These are phyloP conservation scores for Metridium senile DNA, from an alignment of 92 coral and sea anemone genomes.

Conservation along the genomic window DNA sequence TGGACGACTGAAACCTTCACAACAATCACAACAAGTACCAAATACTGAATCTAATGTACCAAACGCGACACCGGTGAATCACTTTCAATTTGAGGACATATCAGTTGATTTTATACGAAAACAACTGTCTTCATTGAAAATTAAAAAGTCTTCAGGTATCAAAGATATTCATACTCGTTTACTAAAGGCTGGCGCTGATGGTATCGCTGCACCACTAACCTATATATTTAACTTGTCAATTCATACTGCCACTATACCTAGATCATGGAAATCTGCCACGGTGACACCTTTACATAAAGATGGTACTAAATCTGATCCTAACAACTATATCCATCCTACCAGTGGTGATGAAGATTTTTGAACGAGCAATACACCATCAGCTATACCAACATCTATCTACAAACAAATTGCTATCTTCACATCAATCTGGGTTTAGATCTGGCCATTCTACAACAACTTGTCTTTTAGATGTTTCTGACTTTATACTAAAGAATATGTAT, in stretches of 20 bases:
- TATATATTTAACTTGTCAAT: constrained; percentile 49
- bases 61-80: no score
- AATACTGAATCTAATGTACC: neutral
- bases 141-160: constrained; percentile 53
- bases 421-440: constrained; percentile 57
- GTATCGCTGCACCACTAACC: constrained; percentile 47
- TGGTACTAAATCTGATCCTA: constrained; percentile 33
- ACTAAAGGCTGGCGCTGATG: constrained; percentile 47
- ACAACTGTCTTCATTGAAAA: constrained; percentile 36
- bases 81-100: constrained; percentile 22
- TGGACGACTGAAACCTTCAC: constrained; percentile 4
- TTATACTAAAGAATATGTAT: constrained; percentile 50
- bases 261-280: constrained; percentile 54
- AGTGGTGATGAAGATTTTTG: constrained; percentile 57
- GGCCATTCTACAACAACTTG: constrained; percentile 41
- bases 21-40: neutral
- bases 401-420: constrained; percentile 43
- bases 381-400: constrained; percentile 42
- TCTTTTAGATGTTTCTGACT: constrained; percentile 56
- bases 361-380: constrained; percentile 46
- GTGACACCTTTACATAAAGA: constrained; percentile 43
- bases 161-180: constrained; percentile 49
- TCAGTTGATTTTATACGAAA: constrained; percentile 53
- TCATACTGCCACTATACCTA: constrained; percentile 29
- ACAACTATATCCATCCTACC: constrained; percentile 56